Base-by-base conservation (phyloP, 2,797 vertebrate species). In the Enteromius treurensis region DNA sequence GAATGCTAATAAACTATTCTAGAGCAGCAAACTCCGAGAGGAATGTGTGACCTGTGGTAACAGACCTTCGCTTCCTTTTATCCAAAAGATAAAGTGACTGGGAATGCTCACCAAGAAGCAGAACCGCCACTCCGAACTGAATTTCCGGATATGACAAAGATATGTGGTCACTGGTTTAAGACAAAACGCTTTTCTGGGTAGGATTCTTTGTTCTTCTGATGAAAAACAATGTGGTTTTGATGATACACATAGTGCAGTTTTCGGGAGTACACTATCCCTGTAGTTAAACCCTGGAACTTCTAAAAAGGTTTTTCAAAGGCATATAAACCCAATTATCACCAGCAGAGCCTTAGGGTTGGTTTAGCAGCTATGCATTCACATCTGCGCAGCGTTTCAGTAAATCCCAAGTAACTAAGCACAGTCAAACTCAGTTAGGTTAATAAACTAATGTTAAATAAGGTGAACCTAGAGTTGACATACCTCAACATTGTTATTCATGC, bases 401-500 rank as follows among this genome's bases (percentile, higher is more conserved):
- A 51, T 29, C 6, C 10, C 15, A 73, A 8, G n/a, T 64, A 19
- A 51, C 26, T 64, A 19, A 26, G 40, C 79, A 81, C 80, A 32
- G 76, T 79, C 77, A 77, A 40, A 1, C 3, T 65, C 34, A 14
- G 34, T 70, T 42, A 29, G 9, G n/a, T 80, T 3, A 40, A 45
- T 80, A 17, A 64, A 47, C 26, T 15, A 13, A 15, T 29, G 47
- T 17, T 45, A 11, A 13, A 23, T 21, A 13, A 14, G 1, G 62
- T 40, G 73, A 81, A 37, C 86, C 80, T 17, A 47, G 68, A 55
- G 67, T 42, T 69, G 21, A 77, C 82, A 7, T 90, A 96, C 97
- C 95, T 96, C 95, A 1, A 95, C 89, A 0, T 92, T 92, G 71
- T 91, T 95, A 68, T 92, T 90, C 17, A 94, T 40, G 0, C 93